phyloP scores from a whole-genome alignment of 2,888 invertebrate genomes.

The Dynastes grantii region DNA sequence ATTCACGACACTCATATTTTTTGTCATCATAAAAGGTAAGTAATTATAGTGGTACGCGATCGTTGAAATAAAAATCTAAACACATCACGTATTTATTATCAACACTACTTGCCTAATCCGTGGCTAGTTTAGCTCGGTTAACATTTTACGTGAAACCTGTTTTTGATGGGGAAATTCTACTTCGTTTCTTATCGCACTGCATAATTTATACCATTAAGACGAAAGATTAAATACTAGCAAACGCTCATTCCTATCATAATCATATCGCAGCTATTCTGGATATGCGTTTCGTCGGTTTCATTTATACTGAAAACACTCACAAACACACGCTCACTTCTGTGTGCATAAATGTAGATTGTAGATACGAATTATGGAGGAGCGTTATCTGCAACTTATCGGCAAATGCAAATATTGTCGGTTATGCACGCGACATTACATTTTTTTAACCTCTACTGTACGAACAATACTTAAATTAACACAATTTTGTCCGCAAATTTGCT shows the following conservation, averaged over 20 bases:
- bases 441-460: constrained; percentile 14
- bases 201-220: constrained; percentile 69
- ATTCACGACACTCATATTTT: background rate
- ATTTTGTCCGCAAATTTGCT: background rate
- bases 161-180: constrained; percentile 58
- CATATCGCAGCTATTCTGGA: constrained; percentile 35
- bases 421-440: constrained; percentile 47
- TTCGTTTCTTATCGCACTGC: constrained; percentile 68
- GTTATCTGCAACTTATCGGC: constrained; percentile 40
- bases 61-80: constrained; percentile 18
- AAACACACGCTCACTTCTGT: constrained; percentile 16
- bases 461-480: background rate
- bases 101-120: constrained; percentile 12
- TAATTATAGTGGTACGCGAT: background rate
- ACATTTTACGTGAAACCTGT: constrained; percentile 49
- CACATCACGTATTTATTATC: constrained; percentile 17
- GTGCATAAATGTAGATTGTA: constrained; percentile 30
- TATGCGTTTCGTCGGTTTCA: constrained; percentile 22
- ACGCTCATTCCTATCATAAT: constrained; percentile 48
- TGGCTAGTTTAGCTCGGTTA: constrained; percentile 28
- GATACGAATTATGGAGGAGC: constrained; percentile 36
- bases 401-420: constrained; percentile 39
- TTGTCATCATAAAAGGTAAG: background rate
- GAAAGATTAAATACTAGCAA: constrained; percentile 67
- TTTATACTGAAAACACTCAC: constrained; percentile 29